Evolutionary conservation across 2,797 vertebrate genomes (phyloP), one percentile per base, ranked within the genome.

Genomic region (Dromococcyx pavoninus): DNA sequence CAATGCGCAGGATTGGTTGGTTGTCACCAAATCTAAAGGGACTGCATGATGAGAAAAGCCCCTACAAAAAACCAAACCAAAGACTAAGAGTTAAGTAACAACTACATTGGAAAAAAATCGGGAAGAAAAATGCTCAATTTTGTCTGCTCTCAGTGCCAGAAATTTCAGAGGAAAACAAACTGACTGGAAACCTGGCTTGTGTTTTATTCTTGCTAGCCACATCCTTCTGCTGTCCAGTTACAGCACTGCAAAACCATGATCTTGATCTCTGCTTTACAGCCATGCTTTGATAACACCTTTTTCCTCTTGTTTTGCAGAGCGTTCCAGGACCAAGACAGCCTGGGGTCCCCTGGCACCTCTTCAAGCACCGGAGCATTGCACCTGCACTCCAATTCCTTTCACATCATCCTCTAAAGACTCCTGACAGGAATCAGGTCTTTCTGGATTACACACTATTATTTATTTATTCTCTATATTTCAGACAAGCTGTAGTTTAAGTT

Each of bases 31-130:
- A 91, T 73, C 76, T 85, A 90, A 93, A 93, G 46, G n/a, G 44
- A 77, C 30, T 61, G 64, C 64, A 82, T 77, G 65, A 41, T 71
- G 50, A 88, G 53, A 91, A 93, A 91, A 74, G 21, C 19, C 46
- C 86, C 91, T 95, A 67, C 30, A 69, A 92, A 90, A 92, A 85
- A 84, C 33, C 19, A 93, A 88, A 91, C 81, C 5, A 73, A 94
- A 94, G 57, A 24, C n/a, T 46, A 89, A 93, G 48, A 57, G 12
- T 53, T 90, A 61, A 84, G 51, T 70, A 84, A 61, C 60, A 89
- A 86, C n/a, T 54, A 51, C 18, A 67, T 32, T 24, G 64, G 46
- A 41, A n/a, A 41, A n/a, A 71, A 72, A 24, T 2, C 15, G 81
- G 5, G 8, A 28, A 85, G 43, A 44, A 25, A 76, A 46, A 30